Base-by-base conservation (phyloP, 2,888 invertebrate species). In the Machimus atricapillus region DNA sequence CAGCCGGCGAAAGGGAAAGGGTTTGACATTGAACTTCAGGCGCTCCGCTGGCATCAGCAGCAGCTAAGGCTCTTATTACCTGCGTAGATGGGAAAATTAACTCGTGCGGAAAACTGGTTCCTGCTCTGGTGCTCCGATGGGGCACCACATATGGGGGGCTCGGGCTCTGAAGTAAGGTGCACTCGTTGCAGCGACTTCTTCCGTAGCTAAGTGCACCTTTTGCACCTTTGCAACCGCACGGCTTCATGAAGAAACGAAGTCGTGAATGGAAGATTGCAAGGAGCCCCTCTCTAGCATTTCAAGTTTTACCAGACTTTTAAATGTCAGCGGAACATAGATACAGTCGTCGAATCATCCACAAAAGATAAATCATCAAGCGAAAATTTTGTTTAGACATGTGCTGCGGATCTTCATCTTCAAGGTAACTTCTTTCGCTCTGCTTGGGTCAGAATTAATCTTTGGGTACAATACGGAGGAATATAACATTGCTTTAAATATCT, bases 11-110 rank as follows among this genome's bases (percentile, higher is more conserved):
- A 81, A 81, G 81, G 52, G 81, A 81, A 81, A 81, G 81, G 81
- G 66, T 16, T 23, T 81, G 81, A 81, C 81, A 81, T 81, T 81
- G 81, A 81, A 81, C 81, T 81, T 81, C 81, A 52, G 66, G 4
- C 12, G 66, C 12, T 66, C 9, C 66, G 66, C 23, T 27, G n/a
- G 19, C 66, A 19, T 16, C 43, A 16, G 43, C 56, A 19, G 7
- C 66, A 23, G 27, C 14, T 12, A 23, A 66, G 27, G 19, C 19
- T 58, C 23, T 58, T 7, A 58, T 58, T 23, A 58, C 23, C 58
- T 66, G 66, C 66, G 66, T 66, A 66, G 23, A 9, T 66, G 27
- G 27, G 12, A 66, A 66, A 66, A 66, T 66, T 14, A 66, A 27
- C 66, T 66, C 66, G 66, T 27, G 66, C 66, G 66, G 66, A 66